Percentiles rank a stretch among this genome's conserved stretches.
These are phyloP conservation scores for Falco punctatus DNA, from an alignment of 2,113 vertebrate species.

Conservation along the genomic window DNA sequence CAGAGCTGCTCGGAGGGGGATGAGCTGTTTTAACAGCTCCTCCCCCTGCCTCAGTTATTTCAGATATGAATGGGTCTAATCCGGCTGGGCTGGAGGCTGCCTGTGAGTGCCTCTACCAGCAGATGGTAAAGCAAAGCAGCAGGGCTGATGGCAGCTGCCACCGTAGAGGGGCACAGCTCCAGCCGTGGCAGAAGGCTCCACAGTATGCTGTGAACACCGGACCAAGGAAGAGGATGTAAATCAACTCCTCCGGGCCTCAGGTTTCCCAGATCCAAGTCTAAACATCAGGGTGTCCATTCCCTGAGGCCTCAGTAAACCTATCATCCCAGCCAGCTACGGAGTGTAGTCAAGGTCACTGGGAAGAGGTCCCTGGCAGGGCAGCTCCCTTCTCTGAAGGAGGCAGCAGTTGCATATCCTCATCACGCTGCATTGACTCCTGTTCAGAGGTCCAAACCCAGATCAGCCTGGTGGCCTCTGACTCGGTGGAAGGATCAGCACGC, in stretches of 20 bases:
- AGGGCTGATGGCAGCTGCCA: conserved; percentile 15
- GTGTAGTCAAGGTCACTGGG: not conserved
- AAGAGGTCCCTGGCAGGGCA: not conserved
- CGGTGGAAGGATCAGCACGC: not conserved
- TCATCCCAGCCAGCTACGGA: not conserved
- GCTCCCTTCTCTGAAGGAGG: not conserved
- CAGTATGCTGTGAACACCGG: not conserved
- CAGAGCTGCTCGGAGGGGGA: not conserved
- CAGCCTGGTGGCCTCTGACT: not conserved
- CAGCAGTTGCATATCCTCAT: not conserved
- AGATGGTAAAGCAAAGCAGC: conserved; percentile 44
- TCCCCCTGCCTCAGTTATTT: not conserved
- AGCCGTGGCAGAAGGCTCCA: not conserved
- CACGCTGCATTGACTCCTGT: not conserved
- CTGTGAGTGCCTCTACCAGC: not conserved
- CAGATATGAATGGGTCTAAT: conserved; percentile 56
- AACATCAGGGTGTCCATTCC: not conserved
- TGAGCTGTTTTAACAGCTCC: not conserved
- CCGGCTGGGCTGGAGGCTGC: not conserved
- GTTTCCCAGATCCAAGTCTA: not conserved
- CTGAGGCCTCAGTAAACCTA: not conserved
- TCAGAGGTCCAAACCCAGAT: not conserved
- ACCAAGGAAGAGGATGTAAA: not conserved
- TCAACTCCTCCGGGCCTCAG: not conserved
- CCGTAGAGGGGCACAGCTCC: not conserved